Evolutionary conservation across 2,113 vertebrate species (phyloP).

Genomic region (Passer montanus): DNA sequence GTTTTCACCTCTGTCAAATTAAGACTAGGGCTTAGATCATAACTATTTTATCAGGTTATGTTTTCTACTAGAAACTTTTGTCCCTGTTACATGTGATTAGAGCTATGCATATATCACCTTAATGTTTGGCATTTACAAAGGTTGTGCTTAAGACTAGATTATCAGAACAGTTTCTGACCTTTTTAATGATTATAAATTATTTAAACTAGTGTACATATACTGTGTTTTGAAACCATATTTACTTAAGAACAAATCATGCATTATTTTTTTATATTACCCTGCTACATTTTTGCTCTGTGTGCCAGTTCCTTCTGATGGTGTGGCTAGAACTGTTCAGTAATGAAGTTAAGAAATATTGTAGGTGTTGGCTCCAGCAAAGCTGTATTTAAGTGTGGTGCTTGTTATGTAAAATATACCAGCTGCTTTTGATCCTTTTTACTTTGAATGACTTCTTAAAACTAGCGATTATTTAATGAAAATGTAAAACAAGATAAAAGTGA

Average conservation of each 20-base stretch:
- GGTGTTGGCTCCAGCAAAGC: neutral
- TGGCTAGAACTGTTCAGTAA: neutral
- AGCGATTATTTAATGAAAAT: neutral
- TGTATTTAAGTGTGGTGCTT: neutral
- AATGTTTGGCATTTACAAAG: neutral
- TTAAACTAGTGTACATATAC: neutral
- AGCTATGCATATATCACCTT: neutral
- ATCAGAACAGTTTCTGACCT: neutral
- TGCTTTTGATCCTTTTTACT: neutral
- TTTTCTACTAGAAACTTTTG: neutral
- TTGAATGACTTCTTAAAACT: neutral
- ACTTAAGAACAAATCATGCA: neutral
- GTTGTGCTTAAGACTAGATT: neutral
- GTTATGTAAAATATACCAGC: neutral
- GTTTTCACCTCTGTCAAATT: neutral
- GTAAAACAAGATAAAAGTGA: neutral
- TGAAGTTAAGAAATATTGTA: neutral
- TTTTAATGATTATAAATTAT: neutral
- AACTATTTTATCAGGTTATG: fast-evolving
- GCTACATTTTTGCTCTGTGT: neutral
- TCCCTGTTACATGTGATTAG: neutral
- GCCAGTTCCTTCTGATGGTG: neutral
- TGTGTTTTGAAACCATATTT: neutral
- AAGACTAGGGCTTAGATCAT: neutral
- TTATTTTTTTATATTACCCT: neutral